Percentiles rank a stretch among this genome's conserved stretches.
Evolutionary conservation across 2,888 invertebrate species (phyloP).

Genomic region (Tetrapedia diversipes): DNA sequence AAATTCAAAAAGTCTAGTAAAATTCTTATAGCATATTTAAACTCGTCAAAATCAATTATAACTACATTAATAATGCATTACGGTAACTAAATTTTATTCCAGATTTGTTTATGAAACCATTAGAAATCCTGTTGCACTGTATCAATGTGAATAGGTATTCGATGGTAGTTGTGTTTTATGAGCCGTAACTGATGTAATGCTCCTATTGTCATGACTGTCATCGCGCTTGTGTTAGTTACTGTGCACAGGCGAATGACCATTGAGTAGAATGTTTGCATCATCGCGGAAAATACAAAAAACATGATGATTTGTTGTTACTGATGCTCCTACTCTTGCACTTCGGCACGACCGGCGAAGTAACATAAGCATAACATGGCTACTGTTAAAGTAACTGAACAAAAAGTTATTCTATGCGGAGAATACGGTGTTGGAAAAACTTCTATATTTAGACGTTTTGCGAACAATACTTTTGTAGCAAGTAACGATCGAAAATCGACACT

Average conservation of each 20-base stretch:
- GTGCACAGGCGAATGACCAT: slow-evolving; percentile 24
- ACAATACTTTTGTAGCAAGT: slow-evolving; percentile 93
- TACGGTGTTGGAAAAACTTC: slow-evolving; percentile 98
- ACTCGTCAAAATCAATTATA: neutral
- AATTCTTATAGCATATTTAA: neutral
- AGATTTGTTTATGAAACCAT: neutral
- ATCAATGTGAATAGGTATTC: slow-evolving; percentile 34
- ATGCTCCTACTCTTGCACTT: slow-evolving; percentile 29
- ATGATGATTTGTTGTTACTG: slow-evolving; percentile 38
- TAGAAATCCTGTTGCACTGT: neutral
- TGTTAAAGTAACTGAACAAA: slow-evolving; percentile 92
- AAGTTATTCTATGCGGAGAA: slow-evolving; percentile 97
- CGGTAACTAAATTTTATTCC: neutral
- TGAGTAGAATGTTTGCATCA: slow-evolving; percentile 14
- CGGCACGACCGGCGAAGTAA: slow-evolving; percentile 35
- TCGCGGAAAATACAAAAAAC: slow-evolving; percentile 6
- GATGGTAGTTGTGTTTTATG: slow-evolving; percentile 39
- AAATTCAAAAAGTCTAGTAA: neutral
- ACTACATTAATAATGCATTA: neutral
- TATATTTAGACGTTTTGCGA: slow-evolving; percentile 94
- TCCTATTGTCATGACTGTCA: slow-evolving; percentile 58
- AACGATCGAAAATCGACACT: slow-evolving; percentile 93
- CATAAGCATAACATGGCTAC: slow-evolving; percentile 87
- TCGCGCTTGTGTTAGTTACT: slow-evolving; percentile 6
- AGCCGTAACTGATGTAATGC: slow-evolving; percentile 39